These are phyloP conservation scores for Apamea anceps DNA, from an alignment of 2,888 invertebrate species.

Conservation along the genomic window DNA sequence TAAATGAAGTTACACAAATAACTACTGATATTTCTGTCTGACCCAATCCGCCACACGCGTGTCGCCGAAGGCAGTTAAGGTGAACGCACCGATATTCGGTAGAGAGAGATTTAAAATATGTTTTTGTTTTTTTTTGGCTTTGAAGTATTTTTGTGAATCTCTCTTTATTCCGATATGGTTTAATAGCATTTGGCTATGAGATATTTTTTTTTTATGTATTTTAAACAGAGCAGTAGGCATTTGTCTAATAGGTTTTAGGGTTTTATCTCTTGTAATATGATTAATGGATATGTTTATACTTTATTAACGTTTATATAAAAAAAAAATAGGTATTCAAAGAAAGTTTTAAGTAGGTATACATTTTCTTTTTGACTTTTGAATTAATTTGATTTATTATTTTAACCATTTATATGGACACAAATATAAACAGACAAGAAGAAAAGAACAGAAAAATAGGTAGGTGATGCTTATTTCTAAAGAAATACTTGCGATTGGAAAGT, in stretches of 20 bases:
- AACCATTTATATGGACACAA: no score
- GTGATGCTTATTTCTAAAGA: background rate
- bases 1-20: slow-evolving; percentile 61
- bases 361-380: background rate
- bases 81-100: slow-evolving; percentile 44
- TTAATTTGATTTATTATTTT: background rate
- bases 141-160: background rate
- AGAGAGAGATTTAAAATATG: slow-evolving; percentile 3
- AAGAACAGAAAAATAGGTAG: no score
- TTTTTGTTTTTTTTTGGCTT: background rate
- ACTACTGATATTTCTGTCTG: slow-evolving; percentile 59
- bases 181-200: no score
- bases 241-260: no score
- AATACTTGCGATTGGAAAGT: background rate
- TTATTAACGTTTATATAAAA: background rate
- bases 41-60: slow-evolving; percentile 58
- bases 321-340: background rate
- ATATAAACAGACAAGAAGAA: no score
- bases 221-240: no score
- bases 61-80: slow-evolving; percentile 58
- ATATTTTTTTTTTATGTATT: no score
- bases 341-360: background rate
- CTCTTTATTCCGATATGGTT: no score
- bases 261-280: background rate
- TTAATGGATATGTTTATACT: background rate